Conservation (phyloP, 35 echinoderm and acorn worm species). For the Amphiura filiformis region DNA sequence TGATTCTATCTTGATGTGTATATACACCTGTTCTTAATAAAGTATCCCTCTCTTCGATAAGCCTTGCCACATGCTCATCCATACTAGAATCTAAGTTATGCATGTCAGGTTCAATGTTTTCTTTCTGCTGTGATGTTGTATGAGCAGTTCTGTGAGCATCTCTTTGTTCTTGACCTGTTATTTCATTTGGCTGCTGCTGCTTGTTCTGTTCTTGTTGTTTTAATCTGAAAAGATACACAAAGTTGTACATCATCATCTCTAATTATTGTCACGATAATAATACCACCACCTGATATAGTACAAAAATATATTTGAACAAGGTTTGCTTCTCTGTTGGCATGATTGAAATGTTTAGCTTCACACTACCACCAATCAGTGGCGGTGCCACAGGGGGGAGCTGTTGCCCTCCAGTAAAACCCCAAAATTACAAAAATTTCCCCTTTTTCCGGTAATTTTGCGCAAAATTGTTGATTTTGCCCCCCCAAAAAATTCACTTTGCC, state of each 20-base stretch:
- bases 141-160: not conserved
- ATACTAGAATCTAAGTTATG: constrained; percentile 1
- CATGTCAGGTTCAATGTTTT: constrained; percentile 7
- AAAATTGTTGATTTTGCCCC: too few species aligned
- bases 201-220: constrained; percentile 31
- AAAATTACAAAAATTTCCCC: too few species aligned
- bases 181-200: constrained; percentile 10
- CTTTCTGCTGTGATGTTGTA: constrained; percentile 4
- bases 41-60: constrained; percentile 93
- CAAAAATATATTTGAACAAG: not conserved
- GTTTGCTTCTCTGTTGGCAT: not conserved
- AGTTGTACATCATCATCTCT: too few species aligned
- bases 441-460: too few species aligned
- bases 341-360: not conserved
- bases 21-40: constrained; percentile 88
- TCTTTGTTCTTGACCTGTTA: constrained; percentile 24
- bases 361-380: too few species aligned
- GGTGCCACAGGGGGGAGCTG: not conserved
- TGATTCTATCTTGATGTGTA: constrained; percentile 90
- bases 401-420: too few species aligned
- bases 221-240: not conserved
- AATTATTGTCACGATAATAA: not conserved
- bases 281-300: not conserved
- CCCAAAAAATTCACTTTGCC: too few species aligned
- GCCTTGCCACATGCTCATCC: constrained; percentile 78